A percentile compares a stretch with the other conserved stretches of the same genome.
Evolutionary conservation across 2,113 vertebrate species (phyloP).

Genomic region (Oncorhynchus clarkii): DNA sequence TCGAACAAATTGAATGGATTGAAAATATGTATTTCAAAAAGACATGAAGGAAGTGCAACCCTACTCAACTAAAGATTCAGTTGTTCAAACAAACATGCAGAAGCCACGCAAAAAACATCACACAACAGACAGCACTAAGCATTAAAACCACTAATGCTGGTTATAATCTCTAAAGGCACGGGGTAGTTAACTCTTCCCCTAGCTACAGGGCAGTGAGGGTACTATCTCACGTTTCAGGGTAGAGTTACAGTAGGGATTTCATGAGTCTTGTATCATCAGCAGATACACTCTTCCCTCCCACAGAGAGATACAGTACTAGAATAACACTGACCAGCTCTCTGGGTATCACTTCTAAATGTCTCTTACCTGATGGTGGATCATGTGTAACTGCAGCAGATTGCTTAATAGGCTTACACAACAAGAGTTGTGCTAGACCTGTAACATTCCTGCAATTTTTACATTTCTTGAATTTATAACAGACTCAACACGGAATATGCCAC

Average conservation of each 20-base stretch:
- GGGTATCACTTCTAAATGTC: neutral
- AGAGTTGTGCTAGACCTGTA: neutral
- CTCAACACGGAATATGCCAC: neutral
- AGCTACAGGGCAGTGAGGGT: neutral
- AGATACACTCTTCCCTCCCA: slow-evolving; percentile 1
- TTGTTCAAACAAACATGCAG: neutral
- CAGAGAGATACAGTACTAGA: neutral
- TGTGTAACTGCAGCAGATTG: neutral
- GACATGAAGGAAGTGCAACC: neutral
- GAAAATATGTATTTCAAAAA: neutral
- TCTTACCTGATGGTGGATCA: too few species aligned
- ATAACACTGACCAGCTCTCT: neutral
- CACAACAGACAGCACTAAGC: neutral
- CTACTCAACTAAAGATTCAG: neutral
- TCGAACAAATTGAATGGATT: neutral
- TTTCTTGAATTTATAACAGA: neutral
- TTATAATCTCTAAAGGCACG: neutral
- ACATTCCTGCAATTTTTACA: neutral
- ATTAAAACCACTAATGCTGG: neutral
- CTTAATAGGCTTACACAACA: neutral
- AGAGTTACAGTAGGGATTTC: neutral
- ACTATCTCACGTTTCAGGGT: neutral
- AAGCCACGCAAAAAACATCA: neutral
- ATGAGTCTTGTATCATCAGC: neutral
- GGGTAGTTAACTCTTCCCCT: neutral